These are phyloP conservation scores for Mormyrops boulengeri DNA, from an alignment of 2,797 vertebrate species.

Conservation along the genomic window DNA sequence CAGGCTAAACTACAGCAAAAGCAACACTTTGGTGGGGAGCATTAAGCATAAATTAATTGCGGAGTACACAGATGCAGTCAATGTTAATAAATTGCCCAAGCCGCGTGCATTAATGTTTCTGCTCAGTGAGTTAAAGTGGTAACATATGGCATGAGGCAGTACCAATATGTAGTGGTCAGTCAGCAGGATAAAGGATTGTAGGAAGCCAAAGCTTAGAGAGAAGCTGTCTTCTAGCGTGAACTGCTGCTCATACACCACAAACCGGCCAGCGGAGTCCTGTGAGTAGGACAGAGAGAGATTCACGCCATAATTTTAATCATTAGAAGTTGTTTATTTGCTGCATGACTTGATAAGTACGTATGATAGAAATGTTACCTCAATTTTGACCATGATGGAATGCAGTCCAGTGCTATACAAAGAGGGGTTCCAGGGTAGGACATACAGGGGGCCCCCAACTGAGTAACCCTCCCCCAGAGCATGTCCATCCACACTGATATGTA, in stretches of 20 bases:
- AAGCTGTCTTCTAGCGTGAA: slow-evolving; percentile 76
- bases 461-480: slow-evolving; percentile 65
- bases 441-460: slow-evolving; percentile 76
- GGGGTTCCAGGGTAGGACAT: slow-evolving; percentile 78
- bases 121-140: background rate
- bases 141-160: slow-evolving; percentile 25
- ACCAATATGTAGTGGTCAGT: slow-evolving; percentile 81
- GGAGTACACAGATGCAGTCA: background rate
- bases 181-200: slow-evolving; percentile 85
- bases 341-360: background rate
- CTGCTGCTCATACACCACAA: slow-evolving; percentile 59
- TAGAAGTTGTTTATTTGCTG: background rate
- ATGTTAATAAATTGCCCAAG: background rate
- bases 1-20: background rate
- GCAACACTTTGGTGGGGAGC: background rate
- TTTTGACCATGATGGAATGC: slow-evolving; percentile 77
- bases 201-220: slow-evolving; percentile 72
- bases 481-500: slow-evolving; percentile 74
- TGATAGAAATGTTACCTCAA: slow-evolving; percentile 65
- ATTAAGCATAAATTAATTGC: background rate
- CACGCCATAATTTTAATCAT: background rate
- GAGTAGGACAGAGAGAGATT: background rate
- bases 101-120: background rate
- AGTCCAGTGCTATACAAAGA: slow-evolving; percentile 72
- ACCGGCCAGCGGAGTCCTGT: slow-evolving; percentile 78